Base-by-base conservation (phyloP, 2,888 invertebrate species). In the Meloe dianella region DNA sequence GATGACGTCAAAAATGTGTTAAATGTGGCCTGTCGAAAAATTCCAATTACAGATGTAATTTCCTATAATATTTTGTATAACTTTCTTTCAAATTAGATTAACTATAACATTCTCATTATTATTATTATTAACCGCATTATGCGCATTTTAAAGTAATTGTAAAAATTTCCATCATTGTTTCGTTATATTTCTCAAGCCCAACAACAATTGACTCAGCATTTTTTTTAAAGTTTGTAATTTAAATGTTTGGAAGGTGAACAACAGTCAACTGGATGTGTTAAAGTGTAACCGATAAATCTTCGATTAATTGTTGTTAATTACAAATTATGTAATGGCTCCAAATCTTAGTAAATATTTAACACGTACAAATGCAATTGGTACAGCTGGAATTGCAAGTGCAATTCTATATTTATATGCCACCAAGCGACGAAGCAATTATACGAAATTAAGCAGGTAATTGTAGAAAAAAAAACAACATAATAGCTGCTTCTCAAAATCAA, bases 291-390 rank as follows among this genome's bases (percentile, higher is more conserved):
- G n/a, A n/a, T n/a, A n/a, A n/a, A n/a, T 47, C n/a, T 20, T 20
- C 17, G 8, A 20, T 47, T 7, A 47, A 20, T 10, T 10, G 5
- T 47, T 10, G 20, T n/a, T n/a, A 17, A 0, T 10, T 7, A 10
- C 7, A 6, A 41, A 41, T 41, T 41, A 61, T n/a, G 56, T 70
- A 64, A 92, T 93, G 93, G 92, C 93, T 75, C 92, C 92, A 75
- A 88, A 87, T 81, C 86, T 92, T 72, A 93, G 93, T 84, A 93
- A 92, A 88, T 85, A 91, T 78, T 87, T 90, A 72, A 89, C 89
- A 75, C 88, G 88, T 83, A 90, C 88, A 81, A 88, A 89, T 82
- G 86, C 88, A 60, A 84, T 91, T 71, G 90, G 89, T 69, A 85
- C 90, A 66, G 89, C 90, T 74, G 90, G 91, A 66, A 85, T 90